phyloP scores from a whole-genome alignment of 2,888 invertebrate genomes.

The Drosophila nr. perissopoda region DNA sequence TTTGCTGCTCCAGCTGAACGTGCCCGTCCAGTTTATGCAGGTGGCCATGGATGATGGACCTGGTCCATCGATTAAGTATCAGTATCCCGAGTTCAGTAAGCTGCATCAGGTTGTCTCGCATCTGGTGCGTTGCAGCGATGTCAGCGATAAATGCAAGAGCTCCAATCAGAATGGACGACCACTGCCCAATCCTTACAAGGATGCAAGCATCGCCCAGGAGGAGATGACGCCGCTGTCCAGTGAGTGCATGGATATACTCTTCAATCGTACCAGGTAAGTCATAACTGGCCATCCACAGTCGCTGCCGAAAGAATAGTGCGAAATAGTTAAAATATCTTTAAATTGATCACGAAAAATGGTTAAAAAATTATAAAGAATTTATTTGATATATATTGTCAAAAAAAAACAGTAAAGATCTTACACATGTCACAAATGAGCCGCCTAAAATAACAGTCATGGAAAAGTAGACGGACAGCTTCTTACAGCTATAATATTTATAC shows the following conservation, averaged over 20 bases:
- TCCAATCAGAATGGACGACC: constrained; percentile 86
- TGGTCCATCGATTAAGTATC: constrained; percentile 97
- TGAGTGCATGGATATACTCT: constrained; percentile 93
- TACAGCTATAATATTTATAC: no score
- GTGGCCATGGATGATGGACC: constrained; percentile 97
- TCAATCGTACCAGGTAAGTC: constrained; percentile 90
- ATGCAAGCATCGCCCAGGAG: constrained; percentile 86
- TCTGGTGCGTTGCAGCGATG: constrained; percentile 96
- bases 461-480: no score
- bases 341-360: neutral
- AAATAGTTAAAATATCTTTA: neutral
- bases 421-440: no score
- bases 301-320: neutral
- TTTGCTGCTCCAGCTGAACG: constrained; percentile 88
- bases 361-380: no score
- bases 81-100: constrained; percentile 97
- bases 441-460: no score
- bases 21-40: constrained; percentile 95
- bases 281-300: neutral
- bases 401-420: no score
- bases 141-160: constrained; percentile 89
- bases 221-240: constrained; percentile 89
- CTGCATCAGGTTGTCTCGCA: constrained; percentile 96
- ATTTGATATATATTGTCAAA: no score
- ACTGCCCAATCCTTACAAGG: constrained; percentile 91